Evolutionary conservation across 2,888 invertebrate genomes (phyloP).

Genomic region (Pasiphila rectangulata): DNA sequence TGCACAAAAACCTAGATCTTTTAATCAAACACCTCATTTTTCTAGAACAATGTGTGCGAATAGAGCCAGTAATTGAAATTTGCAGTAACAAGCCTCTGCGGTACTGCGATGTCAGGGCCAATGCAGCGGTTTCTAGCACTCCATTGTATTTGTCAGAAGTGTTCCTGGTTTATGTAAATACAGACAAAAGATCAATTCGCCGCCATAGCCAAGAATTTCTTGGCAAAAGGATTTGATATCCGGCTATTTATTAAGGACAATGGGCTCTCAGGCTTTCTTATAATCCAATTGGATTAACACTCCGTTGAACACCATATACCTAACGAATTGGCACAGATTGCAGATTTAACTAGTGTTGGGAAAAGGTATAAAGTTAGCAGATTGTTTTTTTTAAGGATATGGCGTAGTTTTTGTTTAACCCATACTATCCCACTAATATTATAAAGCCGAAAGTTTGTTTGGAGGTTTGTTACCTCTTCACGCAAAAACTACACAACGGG

Average conservation of each 20-base stretch:
- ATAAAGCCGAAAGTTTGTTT: too few species aligned
- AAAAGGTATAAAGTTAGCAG: too few species aligned
- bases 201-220: neutral
- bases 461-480: too few species aligned
- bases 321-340: too few species aligned
- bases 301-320: too few species aligned
- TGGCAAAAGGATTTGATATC: conserved; percentile 1
- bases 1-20: neutral
- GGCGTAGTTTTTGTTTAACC: too few species aligned
- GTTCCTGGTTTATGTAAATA: conserved; percentile 3
- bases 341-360: too few species aligned
- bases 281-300: too few species aligned
- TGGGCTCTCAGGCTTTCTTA: too few species aligned
- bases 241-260: neutral
- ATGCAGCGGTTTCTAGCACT: conserved; percentile 14
- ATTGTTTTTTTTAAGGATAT: too few species aligned
- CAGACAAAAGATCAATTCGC: neutral
- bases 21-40: neutral
- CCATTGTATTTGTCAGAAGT: conserved; percentile 7
- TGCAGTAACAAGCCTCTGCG: conserved; percentile 10
- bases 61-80: conserved; percentile 5
- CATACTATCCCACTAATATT: too few species aligned
- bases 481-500: too few species aligned
- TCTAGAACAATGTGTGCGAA: neutral
- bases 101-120: conserved; percentile 16